Percentiles rank a stretch among this genome's conserved stretches.
phyloP scores from a whole-genome alignment of 2,113 vertebrate genomes.

The Amazona guildingii region DNA sequence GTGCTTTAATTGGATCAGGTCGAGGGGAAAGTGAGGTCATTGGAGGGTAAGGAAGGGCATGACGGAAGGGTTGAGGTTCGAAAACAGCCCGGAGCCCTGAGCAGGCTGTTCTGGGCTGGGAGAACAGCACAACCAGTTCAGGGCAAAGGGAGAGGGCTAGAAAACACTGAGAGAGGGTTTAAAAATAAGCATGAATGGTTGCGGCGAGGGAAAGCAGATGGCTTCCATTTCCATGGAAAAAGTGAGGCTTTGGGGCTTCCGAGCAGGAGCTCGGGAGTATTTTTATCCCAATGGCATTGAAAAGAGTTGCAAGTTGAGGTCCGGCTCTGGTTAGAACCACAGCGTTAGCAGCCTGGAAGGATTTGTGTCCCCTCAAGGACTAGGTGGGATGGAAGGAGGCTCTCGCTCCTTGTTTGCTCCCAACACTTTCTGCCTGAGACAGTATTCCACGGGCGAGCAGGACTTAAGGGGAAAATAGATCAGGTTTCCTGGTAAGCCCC shows the following conservation, averaged over 20 bases:
- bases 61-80: not conserved
- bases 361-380: not conserved
- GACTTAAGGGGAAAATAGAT: not conserved
- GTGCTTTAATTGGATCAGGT: not conserved
- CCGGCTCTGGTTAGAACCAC: not conserved
- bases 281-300: not conserved
- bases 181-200: not conserved
- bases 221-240: not conserved
- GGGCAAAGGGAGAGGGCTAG: not conserved
- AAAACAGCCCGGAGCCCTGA: not conserved
- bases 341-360: not conserved
- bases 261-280: not conserved
- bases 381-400: not conserved
- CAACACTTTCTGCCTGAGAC: not conserved
- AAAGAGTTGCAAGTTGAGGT: not conserved
- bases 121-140: not conserved
- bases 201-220: not conserved
- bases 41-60: not conserved
- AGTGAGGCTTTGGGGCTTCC: not conserved
- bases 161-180: not conserved
- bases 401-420: not conserved
- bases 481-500: not conserved
- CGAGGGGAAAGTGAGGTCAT: not conserved
- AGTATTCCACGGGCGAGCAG: rapidly evolving
- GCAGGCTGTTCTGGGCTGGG: not conserved